phyloP scores from a whole-genome alignment of 2,888 invertebrate species.

The Pseudococcus longispinus region DNA sequence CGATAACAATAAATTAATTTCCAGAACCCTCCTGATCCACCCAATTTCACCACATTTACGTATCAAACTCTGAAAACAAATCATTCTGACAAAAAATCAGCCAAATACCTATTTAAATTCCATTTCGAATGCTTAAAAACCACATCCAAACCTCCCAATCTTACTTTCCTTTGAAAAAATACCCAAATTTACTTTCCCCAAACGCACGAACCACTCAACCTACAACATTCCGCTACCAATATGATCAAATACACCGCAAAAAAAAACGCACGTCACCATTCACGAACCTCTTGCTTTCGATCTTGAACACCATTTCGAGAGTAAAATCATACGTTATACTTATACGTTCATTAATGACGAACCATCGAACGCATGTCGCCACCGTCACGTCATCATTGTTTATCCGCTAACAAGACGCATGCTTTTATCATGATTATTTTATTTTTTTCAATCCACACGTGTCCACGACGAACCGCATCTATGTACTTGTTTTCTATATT shows the following conservation, averaged over 20 bases:
- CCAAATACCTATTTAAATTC: not conserved
- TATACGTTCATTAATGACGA: conserved; percentile 20
- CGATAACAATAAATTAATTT: not conserved
- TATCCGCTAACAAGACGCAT: conserved; percentile 46
- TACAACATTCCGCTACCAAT: not conserved
- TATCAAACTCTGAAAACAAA: too few relatives aligned
- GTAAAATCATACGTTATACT: not conserved
- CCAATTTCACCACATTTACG: too few relatives aligned
- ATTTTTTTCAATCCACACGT: conserved; percentile 51
- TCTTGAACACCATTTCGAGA: not conserved
- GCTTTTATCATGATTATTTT: conserved; percentile 50
- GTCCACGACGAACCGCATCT: conserved; percentile 39
- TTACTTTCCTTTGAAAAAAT: not conserved
- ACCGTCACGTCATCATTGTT: conserved; percentile 28
- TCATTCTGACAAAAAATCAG: too few relatives aligned
- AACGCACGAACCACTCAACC: not conserved
- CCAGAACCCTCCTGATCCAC: too few relatives aligned
- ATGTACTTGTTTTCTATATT: conserved; percentile 33
- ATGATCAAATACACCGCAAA: not conserved
- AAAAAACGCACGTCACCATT: not conserved
- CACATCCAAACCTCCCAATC: not conserved
- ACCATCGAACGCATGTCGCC: conserved; percentile 46
- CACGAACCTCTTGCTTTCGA: not conserved
- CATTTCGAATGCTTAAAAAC: too few relatives aligned
- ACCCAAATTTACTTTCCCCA: too few relatives aligned